Evolutionary conservation across 1,140 invertebrate genomes (phyloP).

Genomic region (Aculops lycopersici): DNA sequence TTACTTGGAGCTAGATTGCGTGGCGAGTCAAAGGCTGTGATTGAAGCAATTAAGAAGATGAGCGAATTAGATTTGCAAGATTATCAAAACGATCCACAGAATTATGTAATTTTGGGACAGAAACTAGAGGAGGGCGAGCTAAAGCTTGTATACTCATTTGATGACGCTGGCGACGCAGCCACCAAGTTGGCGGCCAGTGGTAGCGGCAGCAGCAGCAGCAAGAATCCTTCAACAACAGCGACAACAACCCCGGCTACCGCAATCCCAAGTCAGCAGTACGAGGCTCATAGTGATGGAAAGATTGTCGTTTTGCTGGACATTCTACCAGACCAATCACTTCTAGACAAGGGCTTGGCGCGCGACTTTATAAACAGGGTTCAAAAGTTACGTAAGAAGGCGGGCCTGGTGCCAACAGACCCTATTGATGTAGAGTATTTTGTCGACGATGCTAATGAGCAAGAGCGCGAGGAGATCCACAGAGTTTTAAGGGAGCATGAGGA

Average conservation of each 20-base stretch:
- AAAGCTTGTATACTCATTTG: constrained; percentile 43
- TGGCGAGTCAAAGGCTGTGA: constrained; percentile 56
- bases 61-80: constrained; percentile 6
- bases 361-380: constrained; percentile 90
- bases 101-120: constrained; percentile 29
- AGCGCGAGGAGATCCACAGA: constrained; percentile 25
- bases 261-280: constrained; percentile 32
- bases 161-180: constrained; percentile 16
- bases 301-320: constrained; percentile 21
- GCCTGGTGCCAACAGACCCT: constrained; percentile 60
- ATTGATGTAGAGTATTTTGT: constrained; percentile 44
- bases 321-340: constrained; percentile 42
- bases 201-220: too few species aligned
- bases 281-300: constrained; percentile 53
- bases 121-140: constrained; percentile 44
- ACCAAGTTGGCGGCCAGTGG: too few species aligned
- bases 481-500: constrained; percentile 31
- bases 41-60: constrained; percentile 33
- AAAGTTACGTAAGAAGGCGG: constrained; percentile 79
- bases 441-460: constrained; percentile 18
- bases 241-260: too few species aligned
- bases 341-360: constrained; percentile 60
- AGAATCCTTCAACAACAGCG: too few species aligned
- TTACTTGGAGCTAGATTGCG: constrained; percentile 52
- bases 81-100: constrained; percentile 5